Evolutionary conservation across 2,797 vertebrate species (phyloP).

Genomic region (Gastrophryne carolinensis): DNA sequence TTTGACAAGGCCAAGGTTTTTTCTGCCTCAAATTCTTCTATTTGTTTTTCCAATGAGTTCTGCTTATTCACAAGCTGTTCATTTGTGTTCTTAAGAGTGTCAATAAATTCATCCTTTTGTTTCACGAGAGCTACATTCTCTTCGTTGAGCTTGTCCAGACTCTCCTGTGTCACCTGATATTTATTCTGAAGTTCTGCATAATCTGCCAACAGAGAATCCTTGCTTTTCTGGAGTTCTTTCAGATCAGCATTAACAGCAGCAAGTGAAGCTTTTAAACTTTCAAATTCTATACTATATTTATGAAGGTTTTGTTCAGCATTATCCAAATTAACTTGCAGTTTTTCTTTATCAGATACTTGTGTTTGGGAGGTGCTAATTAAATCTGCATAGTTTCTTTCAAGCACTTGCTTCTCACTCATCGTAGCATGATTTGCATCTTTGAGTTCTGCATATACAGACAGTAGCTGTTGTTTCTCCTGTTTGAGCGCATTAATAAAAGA

Average conservation of each 20-base stretch:
- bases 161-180: conserved; percentile 60
- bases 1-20: conserved; percentile 57
- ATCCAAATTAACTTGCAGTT: conserved; percentile 66
- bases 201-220: conserved; percentile 57
- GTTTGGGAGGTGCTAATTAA: conserved; percentile 65
- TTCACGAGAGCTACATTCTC: conserved; percentile 70
- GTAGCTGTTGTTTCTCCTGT: conserved; percentile 68
- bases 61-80: conserved; percentile 63
- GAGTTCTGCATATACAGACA: conserved; percentile 71
- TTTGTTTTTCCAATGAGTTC: conserved; percentile 58
- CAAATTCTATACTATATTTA: conserved; percentile 67
- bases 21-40: conserved; percentile 59
- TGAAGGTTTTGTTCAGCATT: conserved; percentile 66
- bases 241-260: conserved; percentile 60
- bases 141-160: conserved; percentile 67
- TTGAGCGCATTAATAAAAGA: conserved; percentile 69
- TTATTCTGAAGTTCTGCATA: conserved; percentile 66
- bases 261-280: conserved; percentile 62
- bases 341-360: conserved; percentile 62
- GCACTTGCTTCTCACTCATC: conserved; percentile 69
- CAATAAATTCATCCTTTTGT: conserved; percentile 66
- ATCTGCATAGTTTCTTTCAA: conserved; percentile 62
- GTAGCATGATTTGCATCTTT: conserved; percentile 65
- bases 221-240: conserved; percentile 70
- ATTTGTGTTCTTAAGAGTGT: conserved; percentile 63